Conservation (phyloP, 2,113 vertebrate genomes). For the Pollimyrus isidori region DNA sequence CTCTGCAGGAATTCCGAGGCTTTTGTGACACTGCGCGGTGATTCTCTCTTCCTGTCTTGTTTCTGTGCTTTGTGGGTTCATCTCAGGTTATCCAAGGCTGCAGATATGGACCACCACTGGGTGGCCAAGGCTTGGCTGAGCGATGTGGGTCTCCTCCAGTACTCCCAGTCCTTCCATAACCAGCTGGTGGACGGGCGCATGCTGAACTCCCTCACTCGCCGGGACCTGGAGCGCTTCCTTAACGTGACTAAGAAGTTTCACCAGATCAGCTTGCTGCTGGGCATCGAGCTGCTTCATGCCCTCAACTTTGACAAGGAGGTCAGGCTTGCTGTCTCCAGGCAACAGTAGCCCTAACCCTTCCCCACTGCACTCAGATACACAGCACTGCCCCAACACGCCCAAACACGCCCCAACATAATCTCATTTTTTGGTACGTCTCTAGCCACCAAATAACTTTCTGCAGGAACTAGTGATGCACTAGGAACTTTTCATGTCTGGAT, state of each 20-base stretch:
- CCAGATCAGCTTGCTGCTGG: slow-evolving; percentile 75
- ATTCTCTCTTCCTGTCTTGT: background rate
- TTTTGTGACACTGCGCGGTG: background rate
- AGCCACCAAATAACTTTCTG: background rate
- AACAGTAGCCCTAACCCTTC: background rate
- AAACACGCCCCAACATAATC: background rate
- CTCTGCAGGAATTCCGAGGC: background rate
- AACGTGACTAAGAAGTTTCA: slow-evolving; percentile 76
- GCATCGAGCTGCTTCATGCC: slow-evolving; percentile 71
- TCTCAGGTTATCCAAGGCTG: slow-evolving; percentile 69
- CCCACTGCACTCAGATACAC: background rate
- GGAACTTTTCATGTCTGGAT: background rate
- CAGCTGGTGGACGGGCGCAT: slow-evolving; percentile 75
- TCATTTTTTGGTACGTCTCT: background rate
- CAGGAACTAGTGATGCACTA: background rate
- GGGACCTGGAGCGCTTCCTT: slow-evolving; percentile 72
- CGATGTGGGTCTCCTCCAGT: slow-evolving; percentile 73
- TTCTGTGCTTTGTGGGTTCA: slow-evolving; percentile 14
- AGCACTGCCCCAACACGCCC: background rate
- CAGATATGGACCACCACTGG: slow-evolving; percentile 84
- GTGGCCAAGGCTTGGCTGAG: slow-evolving; percentile 80
- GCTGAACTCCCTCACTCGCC: slow-evolving; percentile 68
- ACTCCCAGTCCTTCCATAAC: slow-evolving; percentile 78
- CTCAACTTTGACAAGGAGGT: slow-evolving; percentile 78
- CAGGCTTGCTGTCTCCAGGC: background rate